Base-by-base conservation (phyloP, 1,140 invertebrate genomes). In the Hycleus phaleratus region DNA sequence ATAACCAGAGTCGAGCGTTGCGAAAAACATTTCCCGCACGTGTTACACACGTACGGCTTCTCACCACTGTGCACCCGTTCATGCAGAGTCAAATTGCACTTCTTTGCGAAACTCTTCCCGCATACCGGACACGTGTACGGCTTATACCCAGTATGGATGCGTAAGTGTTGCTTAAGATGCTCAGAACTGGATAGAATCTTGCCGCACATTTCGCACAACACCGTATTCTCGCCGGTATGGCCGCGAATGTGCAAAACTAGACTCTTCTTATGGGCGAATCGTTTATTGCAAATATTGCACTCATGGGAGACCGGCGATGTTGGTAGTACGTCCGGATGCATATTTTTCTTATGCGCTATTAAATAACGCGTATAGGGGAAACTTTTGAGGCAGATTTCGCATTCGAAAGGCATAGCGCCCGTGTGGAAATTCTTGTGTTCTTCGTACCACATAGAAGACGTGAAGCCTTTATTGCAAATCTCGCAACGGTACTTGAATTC, bases 161-260 rank as follows among this genome's bases (percentile, higher is more conserved):
- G 71, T 39, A 81, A 70, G 61, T 87, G 85, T 64, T 84, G 83
- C 69, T 85, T 86, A 48, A 87, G 72, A 53, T 86, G 82, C 46
- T 86, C 83, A 1, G 80, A 76, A 43, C 78, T 82, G 25, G 82
- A 82, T 47, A 94, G 82, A 54, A 84, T 82, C 75, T 94, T 91
- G n/a, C 83, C 83, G 71, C 90, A 91, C 26, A 87, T 82, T 62
- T 84, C 81, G 70, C 85, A 87, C 0, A 83, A 48, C 3, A 80
- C 81, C 38, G 59, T 81, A 2, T 55, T 55, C 26, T 53, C 51
- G 3, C 83, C 83, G 26, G 80, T 78, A 71, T 85, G 83, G 8
- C 74, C 77, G 58, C 81, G 75, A 58, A 81, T 77, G 71, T 85
- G 82, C 0, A 81, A 73, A 9, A 81, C 76, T 42, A 85, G 72